Conservation (phyloP, 1,140 invertebrate species). For the Magallana angulata region DNA sequence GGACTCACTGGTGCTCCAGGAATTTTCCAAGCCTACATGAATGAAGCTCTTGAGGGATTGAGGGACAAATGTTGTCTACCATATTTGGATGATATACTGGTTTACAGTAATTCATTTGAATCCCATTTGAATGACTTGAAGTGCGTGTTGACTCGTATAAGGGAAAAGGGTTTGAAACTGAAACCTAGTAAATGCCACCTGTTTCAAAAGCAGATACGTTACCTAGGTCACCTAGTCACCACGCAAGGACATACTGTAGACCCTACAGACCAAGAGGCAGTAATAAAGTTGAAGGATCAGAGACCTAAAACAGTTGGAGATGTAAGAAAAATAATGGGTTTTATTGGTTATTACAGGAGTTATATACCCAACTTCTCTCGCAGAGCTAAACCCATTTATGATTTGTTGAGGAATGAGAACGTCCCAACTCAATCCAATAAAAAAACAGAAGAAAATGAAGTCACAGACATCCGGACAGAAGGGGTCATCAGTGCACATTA, state of each 20-base stretch:
- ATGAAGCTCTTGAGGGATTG: conserved; percentile 46
- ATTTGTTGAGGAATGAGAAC: conserved; percentile 57
- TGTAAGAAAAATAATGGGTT: conserved; percentile 62
- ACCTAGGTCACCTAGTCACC: not conserved
- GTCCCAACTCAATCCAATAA: conserved; percentile 38
- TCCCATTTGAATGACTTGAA: conserved; percentile 55
- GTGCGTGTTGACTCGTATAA: conserved; percentile 53
- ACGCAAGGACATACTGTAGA: too few species aligned
- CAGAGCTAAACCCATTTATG: conserved; percentile 43
- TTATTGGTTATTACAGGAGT: too few species aligned
- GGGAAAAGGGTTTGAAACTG: conserved; percentile 64
- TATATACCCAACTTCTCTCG: too few species aligned
- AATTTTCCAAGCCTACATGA: conserved; percentile 60
- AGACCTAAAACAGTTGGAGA: conserved; percentile 70
- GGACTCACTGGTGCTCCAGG: conserved; percentile 46
- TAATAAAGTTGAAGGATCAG: conserved; percentile 65
- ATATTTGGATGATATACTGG: conserved; percentile 60
- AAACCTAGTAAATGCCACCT: conserved; percentile 38
- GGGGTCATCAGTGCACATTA: conserved; percentile 40
- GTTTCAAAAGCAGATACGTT: not conserved
- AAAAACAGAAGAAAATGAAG: not conserved
- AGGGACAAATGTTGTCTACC: conserved; percentile 48
- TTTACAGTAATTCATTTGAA: conserved; percentile 47
- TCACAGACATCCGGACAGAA: not conserved
- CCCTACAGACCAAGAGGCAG: too few species aligned